These are phyloP conservation scores for Eueides isabella DNA, from an alignment of 1,140 invertebrate genomes.

Conservation along the genomic window DNA sequence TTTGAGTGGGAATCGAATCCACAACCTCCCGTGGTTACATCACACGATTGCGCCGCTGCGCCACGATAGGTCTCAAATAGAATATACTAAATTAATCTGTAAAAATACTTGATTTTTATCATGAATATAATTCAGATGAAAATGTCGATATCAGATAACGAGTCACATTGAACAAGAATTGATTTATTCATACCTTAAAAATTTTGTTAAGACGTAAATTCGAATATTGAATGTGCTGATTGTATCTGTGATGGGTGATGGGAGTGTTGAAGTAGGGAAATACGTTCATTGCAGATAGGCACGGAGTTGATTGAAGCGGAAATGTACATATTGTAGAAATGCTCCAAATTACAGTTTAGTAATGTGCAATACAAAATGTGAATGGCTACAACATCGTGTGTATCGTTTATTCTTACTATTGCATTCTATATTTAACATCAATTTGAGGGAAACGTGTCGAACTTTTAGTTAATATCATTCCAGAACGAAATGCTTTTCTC, in stretches of 20 bases:
- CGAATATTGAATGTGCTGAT: conserved; percentile 28
- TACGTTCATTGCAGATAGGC: conserved; percentile 25
- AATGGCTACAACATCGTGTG: background rate
- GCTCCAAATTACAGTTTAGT: conserved; percentile 9
- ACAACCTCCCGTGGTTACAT: too few species aligned
- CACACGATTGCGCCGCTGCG: too few species aligned
- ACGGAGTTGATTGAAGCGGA: conserved; percentile 36
- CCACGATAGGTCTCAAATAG: too few species aligned
- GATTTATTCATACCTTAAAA: conserved; percentile 8
- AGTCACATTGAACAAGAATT: background rate
- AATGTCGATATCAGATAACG: background rate
- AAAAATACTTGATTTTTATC: background rate
- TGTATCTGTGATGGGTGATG: background rate
- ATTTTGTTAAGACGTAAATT: conserved; percentile 22
- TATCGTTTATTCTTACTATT: too few species aligned
- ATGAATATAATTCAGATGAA: background rate
- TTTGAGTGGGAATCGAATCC: too few species aligned
- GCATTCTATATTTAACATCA: too few species aligned
- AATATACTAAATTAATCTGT: too few species aligned
- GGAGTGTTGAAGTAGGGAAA: conserved; percentile 15
- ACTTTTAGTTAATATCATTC: too few species aligned
- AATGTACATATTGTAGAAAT: conserved; percentile 38
- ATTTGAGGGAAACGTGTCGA: too few species aligned
- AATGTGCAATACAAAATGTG: conserved; percentile 2
- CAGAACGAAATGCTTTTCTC: too few species aligned